Percentiles rank a stretch among this genome's conserved stretches.
These are phyloP conservation scores for Platycnemis pennipes DNA, from an alignment of 2,888 invertebrate genomes.

Conservation along the genomic window DNA sequence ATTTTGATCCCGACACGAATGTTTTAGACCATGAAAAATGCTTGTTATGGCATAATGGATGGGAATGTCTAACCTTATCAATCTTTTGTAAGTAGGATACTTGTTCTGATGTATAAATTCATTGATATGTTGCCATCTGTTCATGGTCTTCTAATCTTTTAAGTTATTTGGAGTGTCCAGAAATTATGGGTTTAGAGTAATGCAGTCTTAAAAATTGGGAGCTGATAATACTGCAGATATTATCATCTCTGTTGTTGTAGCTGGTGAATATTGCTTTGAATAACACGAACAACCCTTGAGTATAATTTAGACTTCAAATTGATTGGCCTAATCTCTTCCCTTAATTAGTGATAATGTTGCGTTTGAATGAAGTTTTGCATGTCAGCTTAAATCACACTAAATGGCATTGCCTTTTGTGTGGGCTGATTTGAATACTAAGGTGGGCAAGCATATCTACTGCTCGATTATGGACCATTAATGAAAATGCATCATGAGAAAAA, in stretches of 20 bases:
- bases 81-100: not conserved
- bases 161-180: slow-evolving; percentile 1
- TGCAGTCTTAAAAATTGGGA: slow-evolving; percentile 23
- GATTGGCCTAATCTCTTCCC: not conserved
- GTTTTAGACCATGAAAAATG: not conserved
- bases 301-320: not conserved
- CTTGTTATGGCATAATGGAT: not conserved
- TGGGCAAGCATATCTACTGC: slow-evolving; percentile 11
- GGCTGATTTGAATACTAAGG: not conserved
- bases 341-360: not conserved
- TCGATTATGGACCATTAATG: slow-evolving; percentile 6
- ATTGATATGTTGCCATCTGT: not conserved
- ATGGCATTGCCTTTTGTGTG: not conserved
- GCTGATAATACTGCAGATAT: slow-evolving; percentile 19
- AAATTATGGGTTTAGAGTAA: not conserved
- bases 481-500: not conserved
- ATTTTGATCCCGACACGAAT: not conserved
- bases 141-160: not conserved
- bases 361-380: slow-evolving; percentile 24
- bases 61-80: not conserved
- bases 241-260: slow-evolving; percentile 20
- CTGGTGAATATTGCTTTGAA: not conserved
- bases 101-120: slow-evolving; percentile 22
- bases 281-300: not conserved
- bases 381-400: slow-evolving; percentile 19